Evolutionary conservation across 2,113 vertebrate genomes (phyloP), one percentile per base, ranked within the genome.

Genomic region (Perca fluviatilis): DNA sequence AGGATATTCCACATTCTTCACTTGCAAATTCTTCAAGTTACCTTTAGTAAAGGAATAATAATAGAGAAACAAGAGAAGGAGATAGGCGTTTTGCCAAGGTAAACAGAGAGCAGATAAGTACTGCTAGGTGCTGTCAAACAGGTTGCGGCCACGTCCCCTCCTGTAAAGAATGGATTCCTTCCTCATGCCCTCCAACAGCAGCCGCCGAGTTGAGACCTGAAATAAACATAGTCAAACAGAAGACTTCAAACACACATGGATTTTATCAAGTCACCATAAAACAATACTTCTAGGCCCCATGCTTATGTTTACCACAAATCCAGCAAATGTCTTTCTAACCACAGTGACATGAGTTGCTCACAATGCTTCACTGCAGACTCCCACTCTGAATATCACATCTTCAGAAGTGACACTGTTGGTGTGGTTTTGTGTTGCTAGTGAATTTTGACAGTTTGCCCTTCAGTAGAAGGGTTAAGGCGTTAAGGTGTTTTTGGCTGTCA

Each of bases 231-330:
- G 40, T 56, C 27, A 60, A 58, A 51, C 25, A 40, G 19, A 64
- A 33, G 33, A 74, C 77, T 86, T 83, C 76, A 80, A 80, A 75
- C 66, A n/a, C 75, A 85, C 33, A 23, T 57, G 58, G 23, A 53
- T 23, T 51, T 80, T 65, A 90, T 88, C 78, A 74, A 71, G 8
- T 47, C 13, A 14, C 46, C 15, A 30, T 82, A 74, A 75, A 86
- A 60, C 15, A 19, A 1, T 33, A 57, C 43, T 23, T 13, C 33
- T 8, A 6, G 10, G 19, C 10, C 56, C 36, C 30, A 65, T 54
- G 9, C 6, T 18, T 46, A 6, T 30, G 75, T 60, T 83, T 33
- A 79, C 60, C 63, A 49, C 57, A 70, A 25, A 73, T 78, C n/a
- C 70, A 50, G 4, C 21, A 60, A 64, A 75, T 46, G 25, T 21